Conservation (phyloP, 2,888 invertebrate species). For the Drosophila crucigera region DNA sequence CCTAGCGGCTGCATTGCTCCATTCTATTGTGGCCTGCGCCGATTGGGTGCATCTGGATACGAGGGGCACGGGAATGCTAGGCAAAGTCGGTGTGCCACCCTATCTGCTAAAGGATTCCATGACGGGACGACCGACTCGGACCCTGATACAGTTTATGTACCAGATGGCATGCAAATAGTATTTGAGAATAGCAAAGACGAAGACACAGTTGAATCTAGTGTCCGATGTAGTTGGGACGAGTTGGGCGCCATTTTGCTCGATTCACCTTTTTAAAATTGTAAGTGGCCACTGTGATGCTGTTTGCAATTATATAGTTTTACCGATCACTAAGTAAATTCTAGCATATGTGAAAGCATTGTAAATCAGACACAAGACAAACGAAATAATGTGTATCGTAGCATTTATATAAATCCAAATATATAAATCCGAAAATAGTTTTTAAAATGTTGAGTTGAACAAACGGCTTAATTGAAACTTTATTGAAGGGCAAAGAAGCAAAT, state of each 20-base stretch:
- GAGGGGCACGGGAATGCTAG: constrained; percentile 89
- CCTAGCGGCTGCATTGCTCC: constrained; percentile 89
- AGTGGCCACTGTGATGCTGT: neutral
- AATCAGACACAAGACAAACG: neutral
- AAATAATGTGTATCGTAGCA: neutral
- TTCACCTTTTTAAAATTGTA: neutral
- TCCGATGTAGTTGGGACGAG: neutral
- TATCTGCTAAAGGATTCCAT: constrained; percentile 88
- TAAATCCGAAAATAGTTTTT: neutral
- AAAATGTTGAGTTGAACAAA: neutral
- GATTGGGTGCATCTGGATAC: constrained; percentile 91
- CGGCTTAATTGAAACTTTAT: neutral
- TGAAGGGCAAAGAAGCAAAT: neutral
- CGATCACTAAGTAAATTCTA: neutral
- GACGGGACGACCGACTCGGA: constrained; percentile 88
- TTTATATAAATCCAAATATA: neutral
- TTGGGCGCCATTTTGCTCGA: neutral
- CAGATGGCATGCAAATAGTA: constrained; percentile 80
- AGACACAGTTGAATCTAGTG: neutral
- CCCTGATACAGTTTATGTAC: constrained; percentile 86
- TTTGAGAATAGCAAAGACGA: neutral
- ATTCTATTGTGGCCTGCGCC: constrained; percentile 88
- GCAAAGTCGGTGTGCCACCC: constrained; percentile 87
- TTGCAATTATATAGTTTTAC: neutral
- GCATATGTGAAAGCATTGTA: neutral